Percentiles rank a stretch among this genome's conserved stretches.
These are phyloP conservation scores for Ectemnius continuus DNA, from an alignment of 2,888 invertebrate genomes.

Conservation along the genomic window DNA sequence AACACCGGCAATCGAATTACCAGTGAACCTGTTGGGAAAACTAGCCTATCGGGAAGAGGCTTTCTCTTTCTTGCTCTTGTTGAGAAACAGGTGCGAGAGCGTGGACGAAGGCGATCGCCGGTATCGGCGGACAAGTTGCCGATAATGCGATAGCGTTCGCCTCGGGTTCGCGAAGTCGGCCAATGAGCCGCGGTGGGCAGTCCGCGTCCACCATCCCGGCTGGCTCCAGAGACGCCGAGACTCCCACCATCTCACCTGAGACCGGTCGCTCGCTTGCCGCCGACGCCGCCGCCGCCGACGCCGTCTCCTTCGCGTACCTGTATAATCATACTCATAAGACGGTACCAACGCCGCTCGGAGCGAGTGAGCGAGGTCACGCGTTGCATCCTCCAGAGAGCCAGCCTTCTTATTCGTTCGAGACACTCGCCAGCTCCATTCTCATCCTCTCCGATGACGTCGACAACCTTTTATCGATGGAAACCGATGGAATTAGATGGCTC, in stretches of 20 bases:
- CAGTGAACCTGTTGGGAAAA: background rate
- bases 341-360: constrained; percentile 59
- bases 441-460: no score
- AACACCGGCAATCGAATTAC: background rate
- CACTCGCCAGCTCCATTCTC: no score
- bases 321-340: constrained; percentile 60
- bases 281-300: no score
- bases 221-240: constrained; percentile 70
- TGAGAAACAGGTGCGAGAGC: constrained; percentile 27
- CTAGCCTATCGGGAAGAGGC: background rate
- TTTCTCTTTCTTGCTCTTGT: background rate
- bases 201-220: constrained; percentile 69
- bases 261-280: constrained; percentile 40
- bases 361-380: constrained; percentile 54
- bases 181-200: constrained; percentile 76
- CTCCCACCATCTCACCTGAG: constrained; percentile 61
- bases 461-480: no score
- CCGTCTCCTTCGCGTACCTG: constrained; percentile 50
- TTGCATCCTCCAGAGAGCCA: background rate
- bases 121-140: constrained; percentile 54
- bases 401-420: no score
- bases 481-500: no score
- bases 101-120: constrained; percentile 28
- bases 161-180: constrained; percentile 64
- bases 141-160: constrained; percentile 62